Percentiles rank a stretch among this genome's conserved stretches.
Conservation (phyloP, 2,113 vertebrate genomes). For the Sapajus apella region DNA sequence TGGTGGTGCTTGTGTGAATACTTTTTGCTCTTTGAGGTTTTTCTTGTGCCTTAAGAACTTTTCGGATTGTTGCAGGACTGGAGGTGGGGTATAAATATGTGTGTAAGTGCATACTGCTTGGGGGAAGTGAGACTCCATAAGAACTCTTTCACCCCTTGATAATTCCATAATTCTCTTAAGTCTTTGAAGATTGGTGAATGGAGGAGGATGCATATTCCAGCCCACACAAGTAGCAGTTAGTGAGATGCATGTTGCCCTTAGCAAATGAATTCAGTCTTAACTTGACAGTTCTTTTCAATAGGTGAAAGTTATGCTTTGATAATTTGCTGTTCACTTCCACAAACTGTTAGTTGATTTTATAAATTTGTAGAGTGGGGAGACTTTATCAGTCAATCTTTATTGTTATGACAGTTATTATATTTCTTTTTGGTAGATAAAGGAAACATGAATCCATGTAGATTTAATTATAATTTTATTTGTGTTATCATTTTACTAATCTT, state of each 20-base stretch:
- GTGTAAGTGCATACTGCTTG: neutral
- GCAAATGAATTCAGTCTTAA: conserved; percentile 9
- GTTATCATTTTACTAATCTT: neutral
- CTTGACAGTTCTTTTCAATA: conserved; percentile 28
- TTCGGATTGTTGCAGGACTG: neutral
- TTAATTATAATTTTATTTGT: conserved; percentile 19
- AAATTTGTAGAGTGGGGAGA: neutral
- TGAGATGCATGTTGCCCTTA: neutral
- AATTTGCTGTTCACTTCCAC: neutral
- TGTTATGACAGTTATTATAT: neutral
- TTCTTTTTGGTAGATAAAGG: neutral
- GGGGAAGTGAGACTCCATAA: neutral
- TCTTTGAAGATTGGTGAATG: conserved; percentile 31
- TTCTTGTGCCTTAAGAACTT: neutral
- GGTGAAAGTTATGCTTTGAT: conserved; percentile 30
- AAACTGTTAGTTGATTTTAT: conserved; percentile 7
- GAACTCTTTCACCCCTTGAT: neutral
- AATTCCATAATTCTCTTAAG: conserved; percentile 3
- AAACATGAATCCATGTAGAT: neutral
- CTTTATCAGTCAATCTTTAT: neutral
- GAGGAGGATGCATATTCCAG: neutral
- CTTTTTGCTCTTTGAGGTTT: conserved; percentile 1
- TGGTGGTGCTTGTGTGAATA: neutral
- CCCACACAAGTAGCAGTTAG: neutral
- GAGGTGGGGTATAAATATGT: neutral